Conservation (phyloP, 2,113 vertebrate species). For the Gambusia affinis region DNA sequence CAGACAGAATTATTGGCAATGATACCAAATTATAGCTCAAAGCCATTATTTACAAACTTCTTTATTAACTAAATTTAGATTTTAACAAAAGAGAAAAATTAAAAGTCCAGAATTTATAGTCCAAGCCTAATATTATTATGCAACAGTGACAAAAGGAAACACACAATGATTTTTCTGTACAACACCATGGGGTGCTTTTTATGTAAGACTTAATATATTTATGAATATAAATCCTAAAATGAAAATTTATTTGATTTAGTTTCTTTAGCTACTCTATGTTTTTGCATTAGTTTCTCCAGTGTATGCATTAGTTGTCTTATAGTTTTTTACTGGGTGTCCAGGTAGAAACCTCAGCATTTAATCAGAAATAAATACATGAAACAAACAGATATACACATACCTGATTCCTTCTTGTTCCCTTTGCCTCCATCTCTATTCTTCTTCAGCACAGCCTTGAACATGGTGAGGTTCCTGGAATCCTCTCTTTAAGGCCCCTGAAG, state of each 20-base stretch:
- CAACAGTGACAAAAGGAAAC: background rate
- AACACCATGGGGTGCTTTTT: background rate
- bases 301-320: background rate
- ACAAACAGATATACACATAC: constrained; percentile 76
- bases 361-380: background rate
- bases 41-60: no score
- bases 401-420: constrained; percentile 90
- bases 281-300: background rate
- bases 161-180: background rate
- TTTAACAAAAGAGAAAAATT: background rate
- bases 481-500: constrained; percentile 57
- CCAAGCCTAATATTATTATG: background rate
- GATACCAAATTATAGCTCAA: no score
- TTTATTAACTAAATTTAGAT: background rate
- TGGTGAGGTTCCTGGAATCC: constrained; percentile 73
- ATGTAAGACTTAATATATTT: background rate
- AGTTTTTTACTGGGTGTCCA: background rate
- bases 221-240: no score
- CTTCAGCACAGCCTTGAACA: constrained; percentile 98
- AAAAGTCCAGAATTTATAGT: background rate
- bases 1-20: no score
- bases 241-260: background rate
- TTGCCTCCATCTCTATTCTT: constrained; percentile 95
- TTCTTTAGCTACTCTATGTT: background rate
- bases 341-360: background rate